Base-by-base conservation (phyloP, 1,140 invertebrate genomes). In the Gryllus bimaculatus region DNA sequence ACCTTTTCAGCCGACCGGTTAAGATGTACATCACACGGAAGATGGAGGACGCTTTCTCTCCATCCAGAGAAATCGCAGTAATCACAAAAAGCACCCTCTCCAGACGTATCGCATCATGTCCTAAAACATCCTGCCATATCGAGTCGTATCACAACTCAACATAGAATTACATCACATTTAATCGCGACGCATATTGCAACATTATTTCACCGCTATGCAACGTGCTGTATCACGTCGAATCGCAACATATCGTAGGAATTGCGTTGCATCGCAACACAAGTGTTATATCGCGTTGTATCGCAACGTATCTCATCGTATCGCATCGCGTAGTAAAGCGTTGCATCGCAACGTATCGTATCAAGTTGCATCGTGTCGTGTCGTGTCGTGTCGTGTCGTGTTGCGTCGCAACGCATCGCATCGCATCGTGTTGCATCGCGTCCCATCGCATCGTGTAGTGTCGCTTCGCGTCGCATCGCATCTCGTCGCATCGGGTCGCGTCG, bases 261-360 rank as follows among this genome's bases (percentile, higher is more conserved):
- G 26, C 26, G 5, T 39, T 39, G 66, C n/a, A 73, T 73, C 66
- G 66, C 1, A 73, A 3, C 66, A 6, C n/a, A 73, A 73, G 1
- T 6, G 26, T 2, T 39, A 6, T 73, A 73, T 1, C 6, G 66
- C n/a, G n/a, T 73, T n/a, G 66, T 6, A 73, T n/a, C 66, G 66
- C n/a, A 73, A 13, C 66, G 66, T 6, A 6, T 73, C 6, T 1
- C n/a, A 6, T 73, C 66, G 66, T 6, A 73, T 73, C 66, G 66
- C n/a, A 73, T 73, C 66, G n/a, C n/a, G n/a, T 73, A 1, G n/a
- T 73, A 73, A 15, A 13, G n/a, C n/a, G n/a, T 73, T 6, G n/a
- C 13, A 73, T 73, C 66, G n/a, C n/a, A 73, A 15, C 66, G n/a
- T 73, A 73, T 73, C 66, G n/a, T 73, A 73, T 73, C 66, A 73